Conservation (phyloP, 1,140 invertebrate species). For the Drosophila cardini region DNA sequence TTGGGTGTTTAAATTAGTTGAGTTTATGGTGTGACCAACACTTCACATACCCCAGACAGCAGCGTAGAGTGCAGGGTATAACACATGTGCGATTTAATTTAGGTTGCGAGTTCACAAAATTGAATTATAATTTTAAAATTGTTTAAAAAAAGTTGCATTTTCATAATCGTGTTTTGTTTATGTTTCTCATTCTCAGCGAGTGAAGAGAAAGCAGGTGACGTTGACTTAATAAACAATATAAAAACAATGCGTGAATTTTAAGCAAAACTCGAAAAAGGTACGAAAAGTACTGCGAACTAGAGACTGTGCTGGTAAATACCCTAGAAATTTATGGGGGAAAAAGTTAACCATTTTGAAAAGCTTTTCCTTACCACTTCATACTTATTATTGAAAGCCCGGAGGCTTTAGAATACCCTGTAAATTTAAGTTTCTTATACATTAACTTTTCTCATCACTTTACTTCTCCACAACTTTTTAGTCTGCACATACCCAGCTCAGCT, state of each 20-base stretch:
- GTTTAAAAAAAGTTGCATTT: conserved; percentile 52
- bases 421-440: no score
- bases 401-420: no score
- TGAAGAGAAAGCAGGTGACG: conserved; percentile 62
- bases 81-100: conserved; percentile 19
- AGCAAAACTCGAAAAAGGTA: conserved; percentile 22
- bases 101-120: conserved; percentile 26
- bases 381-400: no score
- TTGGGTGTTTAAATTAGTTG: conserved; percentile 12
- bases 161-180: conserved; percentile 63
- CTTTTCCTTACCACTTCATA: no score
- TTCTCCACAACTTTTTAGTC: neutral
- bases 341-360: no score
- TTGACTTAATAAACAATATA: conserved; percentile 19
- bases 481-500: neutral
- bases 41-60: neutral
- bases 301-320: conserved; percentile 11
- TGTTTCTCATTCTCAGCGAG: conserved; percentile 68
- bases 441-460: neutral
- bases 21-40: neutral
- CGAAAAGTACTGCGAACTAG: neutral
- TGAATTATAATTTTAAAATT: no score
- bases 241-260: conserved; percentile 50
- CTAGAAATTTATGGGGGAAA: no score
- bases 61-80: neutral